These are phyloP conservation scores for Taurulus bubalis DNA, from an alignment of 2,113 vertebrate species.

Conservation along the genomic window DNA sequence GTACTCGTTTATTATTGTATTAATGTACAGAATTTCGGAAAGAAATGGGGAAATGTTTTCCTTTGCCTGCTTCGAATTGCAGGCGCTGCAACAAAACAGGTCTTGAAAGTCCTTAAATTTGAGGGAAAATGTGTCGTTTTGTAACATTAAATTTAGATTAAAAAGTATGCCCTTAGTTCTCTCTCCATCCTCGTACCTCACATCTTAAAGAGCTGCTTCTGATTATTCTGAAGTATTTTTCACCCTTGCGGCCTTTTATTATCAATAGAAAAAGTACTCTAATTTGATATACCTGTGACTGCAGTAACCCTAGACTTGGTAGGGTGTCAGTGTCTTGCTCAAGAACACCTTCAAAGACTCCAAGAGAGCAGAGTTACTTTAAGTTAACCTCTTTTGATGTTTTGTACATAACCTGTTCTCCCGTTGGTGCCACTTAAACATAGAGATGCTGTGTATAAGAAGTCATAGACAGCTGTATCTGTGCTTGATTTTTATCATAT, in stretches of 20 bases:
- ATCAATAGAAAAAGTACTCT: neutral
- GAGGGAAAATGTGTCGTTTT: neutral
- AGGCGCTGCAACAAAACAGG: neutral
- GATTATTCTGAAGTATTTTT: neutral
- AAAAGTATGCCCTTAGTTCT: neutral
- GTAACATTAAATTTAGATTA: neutral
- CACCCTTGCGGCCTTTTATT: neutral
- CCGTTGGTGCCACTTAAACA: too few relatives aligned
- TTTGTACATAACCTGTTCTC: neutral
- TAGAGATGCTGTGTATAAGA: neutral
- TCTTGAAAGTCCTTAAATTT: neutral
- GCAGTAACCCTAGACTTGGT: neutral
- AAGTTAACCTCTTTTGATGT: neutral
- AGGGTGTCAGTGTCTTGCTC: neutral
- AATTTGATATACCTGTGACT: neutral
- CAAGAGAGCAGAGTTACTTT: neutral
- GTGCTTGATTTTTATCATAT: neutral
- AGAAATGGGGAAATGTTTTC: neutral
- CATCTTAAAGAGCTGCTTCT: neutral
- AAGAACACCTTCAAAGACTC: neutral
- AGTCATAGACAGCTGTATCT: neutral
- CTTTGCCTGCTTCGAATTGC: neutral
- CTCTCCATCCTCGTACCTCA: neutral
- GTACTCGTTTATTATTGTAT: slow-evolving; percentile 65
- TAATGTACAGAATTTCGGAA: neutral